Percentiles rank a stretch among this genome's conserved stretches.
These are phyloP conservation scores for Scleropages formosus DNA, from an alignment of 2,797 vertebrate species.

Conservation along the genomic window DNA sequence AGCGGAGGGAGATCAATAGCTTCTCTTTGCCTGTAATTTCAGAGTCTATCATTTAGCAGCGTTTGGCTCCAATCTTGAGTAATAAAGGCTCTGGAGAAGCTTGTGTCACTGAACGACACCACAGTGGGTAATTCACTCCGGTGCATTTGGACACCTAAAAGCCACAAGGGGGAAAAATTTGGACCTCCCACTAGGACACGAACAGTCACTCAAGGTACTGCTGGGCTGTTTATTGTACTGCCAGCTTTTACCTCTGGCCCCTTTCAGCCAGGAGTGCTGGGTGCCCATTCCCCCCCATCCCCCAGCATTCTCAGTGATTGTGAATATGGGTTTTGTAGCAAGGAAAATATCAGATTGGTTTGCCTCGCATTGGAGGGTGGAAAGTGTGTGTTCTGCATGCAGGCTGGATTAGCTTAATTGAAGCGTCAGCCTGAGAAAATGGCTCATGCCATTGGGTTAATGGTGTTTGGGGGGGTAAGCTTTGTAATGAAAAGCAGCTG, in stretches of 20 bases:
- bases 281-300: background rate
- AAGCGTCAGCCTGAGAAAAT: conserved; percentile 72
- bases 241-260: conserved; percentile 51
- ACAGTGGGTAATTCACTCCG: conserved; percentile 71
- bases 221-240: conserved; percentile 63
- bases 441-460: conserved; percentile 59
- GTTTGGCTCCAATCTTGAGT: conserved; percentile 77
- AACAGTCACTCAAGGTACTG: conserved; percentile 59
- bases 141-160: conserved; percentile 75
- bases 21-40: conserved; percentile 82
- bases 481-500: conserved; percentile 55
- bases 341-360: conserved; percentile 36
- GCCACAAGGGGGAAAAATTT: conserved; percentile 64
- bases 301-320: background rate
- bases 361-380: conserved; percentile 50
- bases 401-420: conserved; percentile 71
- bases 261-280: conserved; percentile 4
- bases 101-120: conserved; percentile 74
- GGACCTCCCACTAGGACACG: conserved; percentile 62
- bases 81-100: conserved; percentile 76
- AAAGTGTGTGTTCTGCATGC: conserved; percentile 53
- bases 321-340: background rate
- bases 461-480: conserved; percentile 56
- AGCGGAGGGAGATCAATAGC: conserved; percentile 82
- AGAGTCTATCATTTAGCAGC: conserved; percentile 76